Evolutionary conservation across 2,888 invertebrate genomes (phyloP).

Genomic region (Netelia virgata): DNA sequence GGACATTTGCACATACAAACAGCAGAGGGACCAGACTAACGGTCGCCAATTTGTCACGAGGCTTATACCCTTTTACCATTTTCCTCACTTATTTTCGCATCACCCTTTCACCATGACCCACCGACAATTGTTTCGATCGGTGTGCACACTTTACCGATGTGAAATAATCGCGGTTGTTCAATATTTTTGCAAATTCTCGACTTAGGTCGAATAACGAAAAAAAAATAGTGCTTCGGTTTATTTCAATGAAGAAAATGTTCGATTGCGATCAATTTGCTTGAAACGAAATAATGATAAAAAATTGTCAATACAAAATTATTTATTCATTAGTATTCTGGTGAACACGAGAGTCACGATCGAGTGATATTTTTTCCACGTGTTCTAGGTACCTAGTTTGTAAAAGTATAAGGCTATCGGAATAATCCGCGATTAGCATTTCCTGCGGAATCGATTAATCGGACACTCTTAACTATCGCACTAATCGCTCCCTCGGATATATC

Average conservation of each 20-base stretch:
- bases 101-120: slow-evolving; percentile 20
- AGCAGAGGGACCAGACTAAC: slow-evolving; percentile 67
- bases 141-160: slow-evolving; percentile 15
- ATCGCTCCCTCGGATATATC: neutral
- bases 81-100: slow-evolving; percentile 33
- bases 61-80: slow-evolving; percentile 68
- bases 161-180: too few species aligned
- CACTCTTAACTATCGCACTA: neutral
- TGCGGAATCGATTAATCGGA: too few species aligned
- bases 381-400: neutral
- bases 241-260: too few species aligned
- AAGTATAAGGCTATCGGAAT: neutral
- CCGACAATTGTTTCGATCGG: slow-evolving; percentile 38
- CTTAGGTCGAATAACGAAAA: too few species aligned
- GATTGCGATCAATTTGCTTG: too few species aligned
- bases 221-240: too few species aligned
- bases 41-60: slow-evolving; percentile 77
- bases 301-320: neutral
- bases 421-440: neutral
- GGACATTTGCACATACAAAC: slow-evolving; percentile 57
- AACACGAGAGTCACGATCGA: too few species aligned
- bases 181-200: too few species aligned
- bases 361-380: neutral
- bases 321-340: neutral
- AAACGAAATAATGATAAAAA: neutral